Evolutionary conservation across 92 coral and sea anemone species (phyloP).

Genomic region (Porites evermanni): DNA sequence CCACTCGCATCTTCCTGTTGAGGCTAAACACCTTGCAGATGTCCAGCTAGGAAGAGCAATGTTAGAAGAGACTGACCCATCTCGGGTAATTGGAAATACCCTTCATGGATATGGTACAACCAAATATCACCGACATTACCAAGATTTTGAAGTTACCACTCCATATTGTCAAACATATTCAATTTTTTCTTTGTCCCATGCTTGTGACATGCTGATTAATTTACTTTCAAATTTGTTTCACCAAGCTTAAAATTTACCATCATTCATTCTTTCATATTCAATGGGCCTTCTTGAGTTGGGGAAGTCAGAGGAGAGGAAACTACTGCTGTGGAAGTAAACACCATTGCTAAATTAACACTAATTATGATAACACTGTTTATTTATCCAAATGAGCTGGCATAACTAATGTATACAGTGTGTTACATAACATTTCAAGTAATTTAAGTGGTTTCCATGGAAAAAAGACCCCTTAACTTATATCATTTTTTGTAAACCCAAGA

Average conservation of each 20-base stretch:
- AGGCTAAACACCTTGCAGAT: no score
- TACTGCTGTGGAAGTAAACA: conserved; percentile 1
- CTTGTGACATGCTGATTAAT: no score
- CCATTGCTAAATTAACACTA: not conserved
- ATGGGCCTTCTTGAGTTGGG: no score
- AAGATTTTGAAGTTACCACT: no score
- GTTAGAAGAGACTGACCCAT: conserved; percentile 41
- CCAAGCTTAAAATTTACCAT: no score
- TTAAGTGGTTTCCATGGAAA: conserved; percentile 15
- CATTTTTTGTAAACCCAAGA: not conserved
- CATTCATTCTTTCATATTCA: no score
- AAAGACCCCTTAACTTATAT: not conserved
- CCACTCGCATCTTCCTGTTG: no score
- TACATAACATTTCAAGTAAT: conserved; percentile 10
- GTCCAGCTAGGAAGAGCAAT: not conserved
- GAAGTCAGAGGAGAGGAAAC: not conserved
- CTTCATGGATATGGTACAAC: conserved; percentile 35
- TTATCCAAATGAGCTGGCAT: conserved; percentile 1
- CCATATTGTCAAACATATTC: no score
- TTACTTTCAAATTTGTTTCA: no score
- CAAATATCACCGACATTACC: conserved; percentile 31
- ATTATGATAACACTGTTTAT: not conserved
- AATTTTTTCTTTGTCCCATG: no score
- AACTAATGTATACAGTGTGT: not conserved
- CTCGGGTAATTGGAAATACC: not conserved